Conservation (phyloP, 1,140 invertebrate species). For the Colletes gigas region DNA sequence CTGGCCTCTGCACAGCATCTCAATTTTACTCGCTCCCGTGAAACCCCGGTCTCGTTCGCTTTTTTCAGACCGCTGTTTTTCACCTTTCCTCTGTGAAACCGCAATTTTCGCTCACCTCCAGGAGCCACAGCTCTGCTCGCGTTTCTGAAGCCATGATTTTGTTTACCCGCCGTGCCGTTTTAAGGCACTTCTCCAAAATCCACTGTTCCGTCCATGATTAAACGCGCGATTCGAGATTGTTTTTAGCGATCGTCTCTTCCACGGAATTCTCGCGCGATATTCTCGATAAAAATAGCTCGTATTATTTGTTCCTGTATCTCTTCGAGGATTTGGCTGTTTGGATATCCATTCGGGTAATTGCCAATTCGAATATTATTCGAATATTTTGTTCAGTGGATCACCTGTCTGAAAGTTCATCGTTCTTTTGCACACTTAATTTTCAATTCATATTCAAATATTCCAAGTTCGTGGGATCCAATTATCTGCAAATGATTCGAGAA, state of each 20-base stretch:
- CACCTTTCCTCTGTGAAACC: conserved; percentile 17
- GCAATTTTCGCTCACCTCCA: conserved; percentile 24
- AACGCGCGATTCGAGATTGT: not conserved
- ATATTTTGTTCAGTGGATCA: too few species aligned
- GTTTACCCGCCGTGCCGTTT: not conserved
- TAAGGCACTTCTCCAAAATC: not conserved
- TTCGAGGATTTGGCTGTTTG: too few species aligned
- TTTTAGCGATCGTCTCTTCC: too few species aligned
- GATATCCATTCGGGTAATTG: too few species aligned
- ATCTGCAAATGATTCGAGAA: too few species aligned
- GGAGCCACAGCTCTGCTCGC: conserved; percentile 3
- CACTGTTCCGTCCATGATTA: not conserved
- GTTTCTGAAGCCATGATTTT: conserved; percentile 10
- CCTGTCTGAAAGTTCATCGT: too few species aligned
- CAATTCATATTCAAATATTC: too few species aligned
- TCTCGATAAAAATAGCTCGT: not conserved
- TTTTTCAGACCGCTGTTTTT: conserved; percentile 14
- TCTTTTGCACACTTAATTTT: too few species aligned
- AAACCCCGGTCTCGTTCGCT: not conserved
- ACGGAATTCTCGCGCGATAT: not conserved
- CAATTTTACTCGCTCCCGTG: not conserved
- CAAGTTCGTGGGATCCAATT: too few species aligned
- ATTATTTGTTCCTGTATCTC: too few species aligned
- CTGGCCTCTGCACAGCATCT: conserved; percentile 1
- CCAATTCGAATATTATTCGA: too few species aligned